A percentile compares a stretch with the other conserved stretches of the same genome.
Conservation (phyloP, 1,140 invertebrate species). For the Neomicropteryx cornuta region DNA sequence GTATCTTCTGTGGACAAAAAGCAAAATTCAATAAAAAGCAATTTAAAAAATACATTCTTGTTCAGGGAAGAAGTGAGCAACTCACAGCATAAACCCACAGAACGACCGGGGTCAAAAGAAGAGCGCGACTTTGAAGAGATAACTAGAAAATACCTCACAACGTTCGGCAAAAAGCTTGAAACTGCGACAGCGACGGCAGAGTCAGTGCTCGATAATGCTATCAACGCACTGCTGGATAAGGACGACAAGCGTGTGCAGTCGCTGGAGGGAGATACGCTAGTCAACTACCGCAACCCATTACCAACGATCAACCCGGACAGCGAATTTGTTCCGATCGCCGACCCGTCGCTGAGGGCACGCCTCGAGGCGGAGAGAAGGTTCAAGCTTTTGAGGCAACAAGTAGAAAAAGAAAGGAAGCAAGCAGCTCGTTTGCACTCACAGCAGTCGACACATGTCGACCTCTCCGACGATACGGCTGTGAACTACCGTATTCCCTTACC, state of each 20-base stretch:
- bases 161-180: constrained; percentile 60
- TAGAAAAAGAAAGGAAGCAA: constrained; percentile 20
- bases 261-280: constrained; percentile 46
- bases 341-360: constrained; percentile 32
- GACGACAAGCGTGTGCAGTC: constrained; percentile 37
- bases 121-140: constrained; percentile 59
- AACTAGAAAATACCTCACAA: constrained; percentile 64
- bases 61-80: too few relatives aligned
- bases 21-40: too few relatives aligned
- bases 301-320: constrained; percentile 50
- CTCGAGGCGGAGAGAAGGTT: constrained; percentile 21
- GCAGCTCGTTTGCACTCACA: constrained; percentile 10
- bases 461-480: constrained; percentile 48
- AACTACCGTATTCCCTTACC: constrained; percentile 50
- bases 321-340: constrained; percentile 48
- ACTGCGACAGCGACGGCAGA: constrained; percentile 32
- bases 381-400: constrained; percentile 17
- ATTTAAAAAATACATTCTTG: too few relatives aligned
- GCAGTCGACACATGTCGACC: constrained; percentile 20
- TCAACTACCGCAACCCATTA: constrained; percentile 46
- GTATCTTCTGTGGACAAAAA: constrained; percentile 11
- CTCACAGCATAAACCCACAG: too few relatives aligned
- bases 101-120: too few relatives aligned
- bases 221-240: constrained; percentile 28
- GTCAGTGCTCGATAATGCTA: constrained; percentile 31